Evolutionary conservation across 1,140 invertebrate genomes (phyloP).

Genomic region (Scaptodrosophila lebanonensis): DNA sequence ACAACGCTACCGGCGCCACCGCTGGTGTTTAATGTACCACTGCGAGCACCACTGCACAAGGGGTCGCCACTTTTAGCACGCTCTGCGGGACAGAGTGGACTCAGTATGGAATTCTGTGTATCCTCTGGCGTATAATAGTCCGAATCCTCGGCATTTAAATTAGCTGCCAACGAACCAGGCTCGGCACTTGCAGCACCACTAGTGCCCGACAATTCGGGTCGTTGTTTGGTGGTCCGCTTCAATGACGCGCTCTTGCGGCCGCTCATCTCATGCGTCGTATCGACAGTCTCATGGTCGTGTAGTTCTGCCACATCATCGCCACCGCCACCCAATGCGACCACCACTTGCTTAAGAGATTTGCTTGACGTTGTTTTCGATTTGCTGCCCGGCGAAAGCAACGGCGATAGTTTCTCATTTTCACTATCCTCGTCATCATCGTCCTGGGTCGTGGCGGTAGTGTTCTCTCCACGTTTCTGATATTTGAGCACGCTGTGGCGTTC

Average conservation of each 20-base stretch:
- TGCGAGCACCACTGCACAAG: conserved; percentile 20
- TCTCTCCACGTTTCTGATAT: conserved; percentile 19
- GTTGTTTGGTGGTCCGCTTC: conserved; percentile 28
- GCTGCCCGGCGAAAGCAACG: conserved; percentile 81
- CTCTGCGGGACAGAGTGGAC: conserved; percentile 77
- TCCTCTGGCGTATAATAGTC: conserved; percentile 86
- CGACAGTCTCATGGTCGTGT: neutral
- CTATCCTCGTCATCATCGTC: conserved; percentile 85
- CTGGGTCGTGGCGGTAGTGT: conserved; percentile 24
- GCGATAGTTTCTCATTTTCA: conserved; percentile 88
- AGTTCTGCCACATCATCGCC: conserved; percentile 24
- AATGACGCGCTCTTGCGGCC: conserved; percentile 27
- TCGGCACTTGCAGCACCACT: conserved; percentile 13
- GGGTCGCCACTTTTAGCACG: conserved; percentile 60
- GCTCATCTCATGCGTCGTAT: conserved; percentile 14
- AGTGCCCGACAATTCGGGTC: conserved; percentile 23
- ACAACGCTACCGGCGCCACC: conserved; percentile 7
- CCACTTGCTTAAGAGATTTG: conserved; percentile 55
- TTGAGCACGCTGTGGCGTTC: conserved; percentile 54
- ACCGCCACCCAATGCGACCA: conserved; percentile 25
- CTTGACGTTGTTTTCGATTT: conserved; percentile 45
- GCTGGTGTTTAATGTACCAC: conserved; percentile 4
- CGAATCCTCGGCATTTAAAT: conserved; percentile 80
- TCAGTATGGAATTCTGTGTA: conserved; percentile 81
- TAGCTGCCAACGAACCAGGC: conserved; percentile 8